Conservation (phyloP, 2,113 vertebrate genomes). For the Brachionichthys hirsutus region DNA sequence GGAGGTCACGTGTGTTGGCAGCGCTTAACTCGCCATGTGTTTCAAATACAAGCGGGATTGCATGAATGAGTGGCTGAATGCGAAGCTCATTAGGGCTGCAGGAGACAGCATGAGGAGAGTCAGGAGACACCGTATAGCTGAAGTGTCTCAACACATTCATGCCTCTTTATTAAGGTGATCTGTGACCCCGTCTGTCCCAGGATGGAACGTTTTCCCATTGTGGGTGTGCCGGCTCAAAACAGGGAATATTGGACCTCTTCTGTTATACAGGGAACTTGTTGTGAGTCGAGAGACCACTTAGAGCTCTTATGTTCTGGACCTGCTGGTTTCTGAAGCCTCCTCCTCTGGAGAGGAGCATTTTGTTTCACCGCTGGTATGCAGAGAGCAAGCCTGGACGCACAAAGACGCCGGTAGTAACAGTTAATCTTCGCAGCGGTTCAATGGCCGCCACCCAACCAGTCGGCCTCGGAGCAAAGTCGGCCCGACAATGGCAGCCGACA, state of each 20-base stretch:
- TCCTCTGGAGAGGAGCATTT: constrained; percentile 64
- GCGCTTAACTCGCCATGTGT: constrained; percentile 32
- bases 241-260: constrained; percentile 38
- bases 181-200: constrained; percentile 45
- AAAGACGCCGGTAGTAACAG: constrained; percentile 65
- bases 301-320: constrained; percentile 55
- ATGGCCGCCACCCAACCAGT: constrained; percentile 52
- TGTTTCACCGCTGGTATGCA: constrained; percentile 66
- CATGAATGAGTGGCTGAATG: constrained; percentile 31
- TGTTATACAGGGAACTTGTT: constrained; percentile 47
- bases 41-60: constrained; percentile 30
- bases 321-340: constrained; percentile 62
- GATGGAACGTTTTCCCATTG: constrained; percentile 48
- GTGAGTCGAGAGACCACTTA: constrained; percentile 64
- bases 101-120: constrained; percentile 32
- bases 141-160: constrained; percentile 54
- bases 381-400: constrained; percentile 53
- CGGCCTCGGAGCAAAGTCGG: constrained; percentile 28
- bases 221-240: constrained; percentile 37
- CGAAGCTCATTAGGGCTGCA: constrained; percentile 53
- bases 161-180: constrained; percentile 63
- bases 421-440: constrained; percentile 70
- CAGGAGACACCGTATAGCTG: constrained; percentile 29
- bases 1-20: constrained; percentile 47
- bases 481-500: constrained; percentile 43